phyloP scores from a whole-genome alignment of 2,888 invertebrate species.

The Pheosia gnoma region DNA sequence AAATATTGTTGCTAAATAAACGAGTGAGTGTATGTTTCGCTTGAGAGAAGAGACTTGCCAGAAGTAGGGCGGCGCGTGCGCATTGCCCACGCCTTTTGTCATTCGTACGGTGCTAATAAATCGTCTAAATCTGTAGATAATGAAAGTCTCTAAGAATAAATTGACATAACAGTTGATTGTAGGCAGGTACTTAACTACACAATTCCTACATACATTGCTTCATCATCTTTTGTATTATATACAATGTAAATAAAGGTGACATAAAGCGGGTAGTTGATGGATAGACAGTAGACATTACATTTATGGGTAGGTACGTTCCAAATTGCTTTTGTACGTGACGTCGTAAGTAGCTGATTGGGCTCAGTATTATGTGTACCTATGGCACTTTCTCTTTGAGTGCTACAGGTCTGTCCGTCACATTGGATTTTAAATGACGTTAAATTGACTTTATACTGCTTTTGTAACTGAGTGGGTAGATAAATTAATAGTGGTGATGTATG shows the following conservation, averaged over 20 bases:
- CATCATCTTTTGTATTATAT: not conserved
- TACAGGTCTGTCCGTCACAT: conserved; percentile 16
- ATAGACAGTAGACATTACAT: conserved; percentile 35
- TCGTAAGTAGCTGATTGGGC: conserved; percentile 56
- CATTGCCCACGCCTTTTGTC: conserved; percentile 45
- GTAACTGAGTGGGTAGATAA: not conserved
- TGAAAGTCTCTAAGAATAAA: not conserved
- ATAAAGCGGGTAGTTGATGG: conserved; percentile 19
- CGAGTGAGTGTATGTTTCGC: conserved; percentile 45
- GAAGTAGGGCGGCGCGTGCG: conserved; percentile 62
- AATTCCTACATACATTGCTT: too few species aligned
- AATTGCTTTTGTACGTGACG: conserved; percentile 65
- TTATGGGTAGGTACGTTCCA: conserved; percentile 44
- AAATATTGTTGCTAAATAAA: conserved; percentile 19
- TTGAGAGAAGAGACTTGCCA: conserved; percentile 60
- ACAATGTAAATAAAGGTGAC: conserved; percentile 14
- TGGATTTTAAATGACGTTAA: conserved; percentile 8
- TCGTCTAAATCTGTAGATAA: conserved; percentile 33
- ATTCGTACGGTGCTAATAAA: conserved; percentile 35
- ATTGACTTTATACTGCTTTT: not conserved
- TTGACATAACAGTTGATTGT: too few species aligned
- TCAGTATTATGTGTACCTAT: conserved; percentile 35
- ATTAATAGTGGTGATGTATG: not conserved
- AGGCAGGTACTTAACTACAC: too few species aligned
- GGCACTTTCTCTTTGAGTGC: conserved; percentile 57